phyloP scores from a whole-genome alignment of 2,797 vertebrate genomes.

The Anabacerthia variegaticeps region DNA sequence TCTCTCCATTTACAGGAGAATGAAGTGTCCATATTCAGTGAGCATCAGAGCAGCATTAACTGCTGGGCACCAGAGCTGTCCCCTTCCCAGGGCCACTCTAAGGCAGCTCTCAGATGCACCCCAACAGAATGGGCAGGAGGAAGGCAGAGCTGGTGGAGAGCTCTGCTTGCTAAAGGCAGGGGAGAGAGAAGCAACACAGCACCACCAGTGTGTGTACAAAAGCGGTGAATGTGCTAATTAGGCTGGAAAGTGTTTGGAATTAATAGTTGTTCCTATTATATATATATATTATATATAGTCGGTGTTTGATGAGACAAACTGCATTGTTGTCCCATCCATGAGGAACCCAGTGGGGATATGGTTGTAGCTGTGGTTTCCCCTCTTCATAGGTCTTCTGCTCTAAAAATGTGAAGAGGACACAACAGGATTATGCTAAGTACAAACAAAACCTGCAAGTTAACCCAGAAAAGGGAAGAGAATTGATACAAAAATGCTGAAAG shows the following conservation, averaged over 20 bases:
- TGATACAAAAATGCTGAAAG: not conserved
- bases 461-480: not conserved
- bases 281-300: not conserved
- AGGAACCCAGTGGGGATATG: not conserved
- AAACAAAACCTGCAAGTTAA: not conserved
- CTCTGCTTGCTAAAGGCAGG: not conserved
- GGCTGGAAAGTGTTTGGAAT: not conserved
- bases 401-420: not conserved
- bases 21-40: not conserved
- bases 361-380: not conserved
- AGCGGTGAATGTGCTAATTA: not conserved
- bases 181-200: not conserved
- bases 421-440: not conserved
- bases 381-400: not conserved
- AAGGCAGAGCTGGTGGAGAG: not conserved
- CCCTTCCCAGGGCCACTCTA: accelerated
- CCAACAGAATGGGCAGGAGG: not conserved
- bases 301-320: not conserved
- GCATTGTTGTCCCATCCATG: not conserved
- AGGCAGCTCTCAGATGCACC: not conserved
- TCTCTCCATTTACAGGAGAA: not conserved
- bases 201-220: accelerated
- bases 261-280: not conserved
- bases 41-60: not conserved
- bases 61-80: not conserved